phyloP scores from a whole-genome alignment of 1,140 invertebrate genomes.

The Octopus bimaculoides region DNA sequence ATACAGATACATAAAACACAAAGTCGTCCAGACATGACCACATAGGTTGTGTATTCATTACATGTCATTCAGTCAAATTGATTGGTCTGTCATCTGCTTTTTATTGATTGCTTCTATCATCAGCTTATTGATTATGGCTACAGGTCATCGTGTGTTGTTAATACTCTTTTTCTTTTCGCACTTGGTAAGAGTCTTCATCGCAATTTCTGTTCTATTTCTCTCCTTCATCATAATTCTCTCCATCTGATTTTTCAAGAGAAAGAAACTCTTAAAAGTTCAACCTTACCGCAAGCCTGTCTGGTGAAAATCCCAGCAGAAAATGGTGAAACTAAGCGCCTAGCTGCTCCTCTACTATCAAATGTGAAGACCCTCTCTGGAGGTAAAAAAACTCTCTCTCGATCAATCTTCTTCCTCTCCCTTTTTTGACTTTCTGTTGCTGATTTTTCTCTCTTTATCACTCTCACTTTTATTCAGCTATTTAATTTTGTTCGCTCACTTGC shows the following conservation, averaged over 20 bases:
- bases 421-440: neutral
- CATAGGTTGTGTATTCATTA: too few species aligned
- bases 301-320: neutral
- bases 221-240: neutral
- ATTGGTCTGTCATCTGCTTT: too few species aligned
- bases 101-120: too few species aligned
- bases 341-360: neutral
- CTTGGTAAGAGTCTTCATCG: too few species aligned
- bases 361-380: conserved; percentile 1
- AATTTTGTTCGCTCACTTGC: neutral
- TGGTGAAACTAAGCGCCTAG: neutral
- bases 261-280: conserved; percentile 1
- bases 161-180: too few species aligned
- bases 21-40: too few species aligned
- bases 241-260: conserved; percentile 1
- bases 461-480: neutral
- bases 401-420: neutral
- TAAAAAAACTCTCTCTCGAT: neutral
- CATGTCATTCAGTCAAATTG: too few species aligned
- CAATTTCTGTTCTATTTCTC: neutral
- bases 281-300: neutral
- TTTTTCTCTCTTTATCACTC: neutral
- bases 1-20: too few species aligned
- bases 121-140: too few species aligned
- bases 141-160: too few species aligned